Percentiles rank a stretch among this genome's conserved stretches.
Evolutionary conservation across 2,888 invertebrate species (phyloP).

Genomic region (Hirtodrosophila alboralis): DNA sequence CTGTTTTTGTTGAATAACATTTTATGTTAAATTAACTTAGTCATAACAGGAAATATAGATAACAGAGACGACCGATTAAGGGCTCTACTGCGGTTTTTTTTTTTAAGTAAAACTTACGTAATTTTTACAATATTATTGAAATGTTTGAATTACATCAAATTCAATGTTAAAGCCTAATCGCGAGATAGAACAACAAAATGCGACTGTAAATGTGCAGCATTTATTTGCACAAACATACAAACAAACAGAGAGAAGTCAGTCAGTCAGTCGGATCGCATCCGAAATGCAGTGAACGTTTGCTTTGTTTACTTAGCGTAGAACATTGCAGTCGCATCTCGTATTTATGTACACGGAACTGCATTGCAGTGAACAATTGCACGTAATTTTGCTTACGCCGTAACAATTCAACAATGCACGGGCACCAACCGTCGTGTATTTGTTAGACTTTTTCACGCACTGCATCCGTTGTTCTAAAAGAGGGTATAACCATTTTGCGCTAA

Average conservation of each 20-base stretch:
- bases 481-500: too few species aligned
- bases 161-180: slow-evolving; percentile 26
- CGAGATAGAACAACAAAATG: slow-evolving; percentile 6
- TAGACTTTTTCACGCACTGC: slow-evolving; percentile 47
- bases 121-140: neutral
- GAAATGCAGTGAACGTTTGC: slow-evolving; percentile 77
- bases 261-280: slow-evolving; percentile 47
- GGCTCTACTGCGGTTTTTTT: too few species aligned
- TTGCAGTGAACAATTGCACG: slow-evolving; percentile 81
- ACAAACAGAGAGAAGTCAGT: slow-evolving; percentile 48
- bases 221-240: slow-evolving; percentile 45
- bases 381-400: slow-evolving; percentile 78
- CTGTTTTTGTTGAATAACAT: too few species aligned
- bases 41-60: too few species aligned
- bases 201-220: slow-evolving; percentile 32
- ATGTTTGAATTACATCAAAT: slow-evolving; percentile 4
- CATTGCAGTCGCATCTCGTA: slow-evolving; percentile 52
- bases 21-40: too few species aligned
- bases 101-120: too few species aligned
- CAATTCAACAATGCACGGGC: slow-evolving; percentile 60
- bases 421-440: slow-evolving; percentile 54
- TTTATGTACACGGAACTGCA: slow-evolving; percentile 80
- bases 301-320: slow-evolving; percentile 66
- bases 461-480: too few species aligned
- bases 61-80: too few species aligned